Conservation (phyloP, 2,113 vertebrate species). For the Zosterops hypoxanthus region DNA sequence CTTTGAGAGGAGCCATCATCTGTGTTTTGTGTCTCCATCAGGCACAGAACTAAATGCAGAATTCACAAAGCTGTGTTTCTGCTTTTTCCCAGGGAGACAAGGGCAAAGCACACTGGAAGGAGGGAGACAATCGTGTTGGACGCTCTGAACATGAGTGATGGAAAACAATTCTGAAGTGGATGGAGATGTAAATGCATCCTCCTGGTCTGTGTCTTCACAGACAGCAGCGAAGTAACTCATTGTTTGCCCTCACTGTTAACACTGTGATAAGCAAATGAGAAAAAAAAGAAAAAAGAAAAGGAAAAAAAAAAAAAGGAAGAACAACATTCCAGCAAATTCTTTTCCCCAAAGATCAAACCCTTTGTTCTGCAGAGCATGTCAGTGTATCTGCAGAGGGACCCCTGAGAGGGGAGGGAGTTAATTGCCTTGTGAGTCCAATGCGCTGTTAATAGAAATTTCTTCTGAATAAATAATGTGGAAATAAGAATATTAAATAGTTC, state of each 20-base stretch:
- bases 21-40: background rate
- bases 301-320: background rate
- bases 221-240: background rate
- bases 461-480: slow-evolving; percentile 53
- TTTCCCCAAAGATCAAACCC: background rate
- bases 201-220: background rate
- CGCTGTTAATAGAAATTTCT: slow-evolving; percentile 30
- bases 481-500: slow-evolving; percentile 14
- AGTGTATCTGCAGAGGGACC: background rate
- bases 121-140: background rate
- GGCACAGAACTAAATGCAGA: background rate
- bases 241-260: background rate
- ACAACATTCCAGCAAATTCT: background rate
- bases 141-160: background rate
- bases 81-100: background rate
- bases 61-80: background rate
- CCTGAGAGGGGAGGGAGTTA: background rate
- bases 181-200: background rate
- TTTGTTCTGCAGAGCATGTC: background rate
- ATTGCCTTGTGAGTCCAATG: slow-evolving; percentile 20
- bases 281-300: background rate
- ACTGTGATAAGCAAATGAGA: background rate
- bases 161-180: background rate
- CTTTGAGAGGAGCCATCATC: background rate
- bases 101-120: background rate